Percentiles rank a stretch among this genome's conserved stretches.
phyloP scores from a whole-genome alignment of 2,797 vertebrate genomes.

The Liparis tanakae region DNA sequence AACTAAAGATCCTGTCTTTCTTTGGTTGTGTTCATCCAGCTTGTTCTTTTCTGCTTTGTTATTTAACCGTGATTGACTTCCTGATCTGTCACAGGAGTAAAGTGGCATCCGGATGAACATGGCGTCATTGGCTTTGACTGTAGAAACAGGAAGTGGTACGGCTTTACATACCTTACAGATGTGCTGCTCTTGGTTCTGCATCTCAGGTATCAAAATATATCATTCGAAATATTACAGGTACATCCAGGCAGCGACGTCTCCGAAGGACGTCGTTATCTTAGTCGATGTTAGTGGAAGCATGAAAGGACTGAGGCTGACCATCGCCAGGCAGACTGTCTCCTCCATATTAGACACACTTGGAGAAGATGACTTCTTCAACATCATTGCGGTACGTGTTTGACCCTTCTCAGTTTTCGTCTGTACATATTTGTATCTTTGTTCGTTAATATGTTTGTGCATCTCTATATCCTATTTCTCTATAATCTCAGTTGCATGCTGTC shows the following conservation, averaged over 20 bases:
- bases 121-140: slow-evolving; percentile 98
- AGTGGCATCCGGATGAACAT: slow-evolving; percentile 97
- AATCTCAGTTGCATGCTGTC: not conserved
- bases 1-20: not conserved
- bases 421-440: not conserved
- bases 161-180: not conserved
- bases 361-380: slow-evolving; percentile 98
- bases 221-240: slow-evolving; percentile 83
- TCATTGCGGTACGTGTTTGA: slow-evolving; percentile 90
- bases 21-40: not conserved
- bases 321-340: slow-evolving; percentile 95
- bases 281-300: slow-evolving; percentile 97
- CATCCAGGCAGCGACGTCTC: slow-evolving; percentile 97
- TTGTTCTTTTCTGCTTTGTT: not conserved
- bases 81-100: slow-evolving; percentile 77
- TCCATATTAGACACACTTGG: slow-evolving; percentile 97
- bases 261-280: slow-evolving; percentile 96
- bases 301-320: slow-evolving; percentile 96
- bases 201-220: not conserved
- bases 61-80: not conserved
- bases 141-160: slow-evolving; percentile 96
- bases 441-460: not conserved
- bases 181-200: not conserved
- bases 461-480: not conserved
- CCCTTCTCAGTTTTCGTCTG: slow-evolving; percentile 1